Evolutionary conservation across 2,888 invertebrate species (phyloP), one percentile per base, ranked within the genome.

Genomic region (Sesia apiformis): DNA sequence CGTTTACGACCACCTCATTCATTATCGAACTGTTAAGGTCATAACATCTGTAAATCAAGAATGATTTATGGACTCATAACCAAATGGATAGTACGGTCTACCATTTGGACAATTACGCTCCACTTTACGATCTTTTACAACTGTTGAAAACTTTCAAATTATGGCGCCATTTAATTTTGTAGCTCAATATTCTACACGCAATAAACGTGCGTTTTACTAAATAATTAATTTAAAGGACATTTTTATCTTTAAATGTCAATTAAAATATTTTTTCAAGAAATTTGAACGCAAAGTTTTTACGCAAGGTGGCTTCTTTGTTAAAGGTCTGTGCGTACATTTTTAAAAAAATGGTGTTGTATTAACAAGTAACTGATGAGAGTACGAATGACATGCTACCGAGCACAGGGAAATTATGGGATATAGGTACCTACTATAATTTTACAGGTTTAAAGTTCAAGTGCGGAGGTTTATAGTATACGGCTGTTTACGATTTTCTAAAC

Each of bases 1-100:
- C 87, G 84, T 85, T 88, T 86, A 87, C 81, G 81, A 84, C 75
- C 82, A 71, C 60, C 86, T 86, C 87, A 79, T 88, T 88, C 85
- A 86, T 87, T 87, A 89, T 82, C 84, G 81, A 87, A 85, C 81
- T 76, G 74, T 69, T 71, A 76, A 83, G 88, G 86, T 86, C 86
- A 80, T 72, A 83, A 80, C 82, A 81, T 79, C 73, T 78, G 76
- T 87, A 86, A 87, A 89, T 87, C 84, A 86, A 70, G 77, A 69
- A 72, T 58, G 55, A 79, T 79, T 73, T 74, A 78, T 76, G 74
- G 71, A 72, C 7, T 50, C 50, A 38, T 52, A 52, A 4, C 50
- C 38, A 50, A 50, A 50, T 50, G 50, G 23, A 46, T 42, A 42
- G 5, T 50, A 50, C 50, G 5, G 38, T 7, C 6, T 49, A 39